These are phyloP conservation scores for Drosophila subpulchrella DNA, from an alignment of 1,140 invertebrate genomes.

Conservation along the genomic window DNA sequence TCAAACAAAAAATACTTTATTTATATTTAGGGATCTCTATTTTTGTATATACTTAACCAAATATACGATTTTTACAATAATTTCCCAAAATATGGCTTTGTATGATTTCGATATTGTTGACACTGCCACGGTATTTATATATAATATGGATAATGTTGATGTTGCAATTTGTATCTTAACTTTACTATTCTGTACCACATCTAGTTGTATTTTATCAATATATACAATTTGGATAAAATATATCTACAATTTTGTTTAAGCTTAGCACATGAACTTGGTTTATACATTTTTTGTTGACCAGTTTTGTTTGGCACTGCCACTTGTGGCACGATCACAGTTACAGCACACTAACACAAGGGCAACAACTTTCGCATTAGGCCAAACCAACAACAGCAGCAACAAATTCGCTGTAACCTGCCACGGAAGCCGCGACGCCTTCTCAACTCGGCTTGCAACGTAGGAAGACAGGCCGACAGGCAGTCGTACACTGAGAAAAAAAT, in stretches of 20 bases:
- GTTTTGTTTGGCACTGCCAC: constrained; percentile 66
- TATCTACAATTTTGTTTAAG: too few relatives aligned
- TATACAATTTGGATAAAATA: too few relatives aligned
- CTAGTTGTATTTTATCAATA: too few relatives aligned
- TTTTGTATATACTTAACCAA: too few relatives aligned
- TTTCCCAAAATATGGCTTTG: too few relatives aligned
- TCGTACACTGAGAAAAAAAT: neutral
- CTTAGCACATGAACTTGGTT: too few relatives aligned
- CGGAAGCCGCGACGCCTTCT: constrained; percentile 52
- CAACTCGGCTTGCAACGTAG: constrained; percentile 52
- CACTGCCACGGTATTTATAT: too few relatives aligned
- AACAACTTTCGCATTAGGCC: constrained; percentile 83
- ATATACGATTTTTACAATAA: too few relatives aligned
- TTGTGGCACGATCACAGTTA: constrained; percentile 67
- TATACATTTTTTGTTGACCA: constrained; percentile 2
- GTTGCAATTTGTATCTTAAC: too few relatives aligned
- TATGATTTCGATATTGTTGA: too few relatives aligned
- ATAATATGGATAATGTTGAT: too few relatives aligned
- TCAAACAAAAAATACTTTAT: constrained; percentile 8
- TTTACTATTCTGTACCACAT: neutral
- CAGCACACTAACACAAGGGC: constrained; percentile 76
- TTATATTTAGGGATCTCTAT: neutral
- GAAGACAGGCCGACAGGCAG: constrained; percentile 49
- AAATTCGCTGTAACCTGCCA: constrained; percentile 51
- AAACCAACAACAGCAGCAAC: constrained; percentile 43